These are phyloP conservation scores for Chiloscyllium punctatum DNA, from an alignment of 2,797 vertebrate genomes.

Conservation along the genomic window DNA sequence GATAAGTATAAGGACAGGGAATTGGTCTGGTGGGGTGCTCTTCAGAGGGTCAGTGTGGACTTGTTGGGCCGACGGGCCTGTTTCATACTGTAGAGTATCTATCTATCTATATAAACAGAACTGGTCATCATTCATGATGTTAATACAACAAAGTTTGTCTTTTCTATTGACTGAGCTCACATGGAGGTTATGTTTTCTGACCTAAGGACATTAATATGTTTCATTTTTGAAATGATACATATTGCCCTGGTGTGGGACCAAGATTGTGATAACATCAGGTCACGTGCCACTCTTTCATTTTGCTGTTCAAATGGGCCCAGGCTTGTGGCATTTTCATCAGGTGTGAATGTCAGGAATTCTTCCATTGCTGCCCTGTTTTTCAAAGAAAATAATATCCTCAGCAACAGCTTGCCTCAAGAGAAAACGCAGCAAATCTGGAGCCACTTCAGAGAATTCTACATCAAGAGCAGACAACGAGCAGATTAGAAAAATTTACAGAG, in stretches of 20 bases:
- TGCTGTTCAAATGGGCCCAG: not conserved
- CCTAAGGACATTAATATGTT: not conserved
- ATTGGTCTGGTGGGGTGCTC: too few species aligned
- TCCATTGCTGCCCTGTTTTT: not conserved
- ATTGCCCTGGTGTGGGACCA: not conserved
- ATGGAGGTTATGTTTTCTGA: not conserved
- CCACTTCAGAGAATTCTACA: constrained; percentile 37
- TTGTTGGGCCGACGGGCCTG: too few species aligned
- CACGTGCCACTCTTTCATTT: not conserved
- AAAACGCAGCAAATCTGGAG: constrained; percentile 41
- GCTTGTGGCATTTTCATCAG: not conserved
- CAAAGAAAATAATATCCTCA: not conserved
- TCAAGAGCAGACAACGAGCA: constrained; percentile 44
- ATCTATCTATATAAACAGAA: too few species aligned
- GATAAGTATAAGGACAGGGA: too few species aligned
- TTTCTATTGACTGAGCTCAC: not conserved
- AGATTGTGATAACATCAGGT: not conserved
- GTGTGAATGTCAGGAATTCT: not conserved
- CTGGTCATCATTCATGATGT: not conserved
- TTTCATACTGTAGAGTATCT: too few species aligned
- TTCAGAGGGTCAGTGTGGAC: too few species aligned
- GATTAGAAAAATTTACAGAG: constrained; percentile 46
- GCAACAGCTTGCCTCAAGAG: not conserved
- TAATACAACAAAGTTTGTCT: not conserved
- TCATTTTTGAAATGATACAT: not conserved